phyloP scores from a whole-genome alignment of 2,113 vertebrate genomes.

The Pteruthius melanotis region DNA sequence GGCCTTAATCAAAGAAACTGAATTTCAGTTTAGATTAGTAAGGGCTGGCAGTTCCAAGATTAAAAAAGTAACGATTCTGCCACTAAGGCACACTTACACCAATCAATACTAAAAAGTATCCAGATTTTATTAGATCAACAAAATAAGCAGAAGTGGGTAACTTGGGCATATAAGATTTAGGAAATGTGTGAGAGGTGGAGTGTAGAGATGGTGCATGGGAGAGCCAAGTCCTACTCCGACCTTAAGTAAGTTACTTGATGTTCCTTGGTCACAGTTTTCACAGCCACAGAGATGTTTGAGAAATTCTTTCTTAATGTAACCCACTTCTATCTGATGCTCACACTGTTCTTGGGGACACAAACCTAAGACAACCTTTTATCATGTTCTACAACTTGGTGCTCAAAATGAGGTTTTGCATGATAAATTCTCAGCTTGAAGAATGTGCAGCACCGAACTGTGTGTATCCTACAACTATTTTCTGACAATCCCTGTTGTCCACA shows the following conservation, averaged over 20 bases:
- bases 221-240: neutral
- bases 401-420: neutral
- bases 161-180: neutral
- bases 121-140: constrained; percentile 57
- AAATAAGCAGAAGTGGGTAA: constrained; percentile 34
- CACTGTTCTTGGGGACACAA: neutral
- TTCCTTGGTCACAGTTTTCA: neutral
- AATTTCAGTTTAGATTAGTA: constrained; percentile 66
- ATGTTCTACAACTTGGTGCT: accelerated
- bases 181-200: neutral
- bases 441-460: neutral
- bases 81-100: constrained; percentile 63
- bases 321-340: neutral
- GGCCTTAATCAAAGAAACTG: constrained; percentile 55
- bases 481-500: neutral
- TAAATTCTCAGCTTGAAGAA: neutral
- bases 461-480: neutral
- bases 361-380: neutral
- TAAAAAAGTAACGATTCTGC: constrained; percentile 76
- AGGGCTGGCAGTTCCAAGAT: constrained; percentile 65
- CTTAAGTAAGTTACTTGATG: neutral
- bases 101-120: constrained; percentile 68
- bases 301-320: too few species aligned
- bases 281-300: neutral
- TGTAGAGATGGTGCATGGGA: accelerated